A percentile compares a stretch with the other conserved stretches of the same genome.
These are phyloP conservation scores for Diadophis punctatus DNA, from an alignment of 2,113 vertebrate species.

Conservation along the genomic window DNA sequence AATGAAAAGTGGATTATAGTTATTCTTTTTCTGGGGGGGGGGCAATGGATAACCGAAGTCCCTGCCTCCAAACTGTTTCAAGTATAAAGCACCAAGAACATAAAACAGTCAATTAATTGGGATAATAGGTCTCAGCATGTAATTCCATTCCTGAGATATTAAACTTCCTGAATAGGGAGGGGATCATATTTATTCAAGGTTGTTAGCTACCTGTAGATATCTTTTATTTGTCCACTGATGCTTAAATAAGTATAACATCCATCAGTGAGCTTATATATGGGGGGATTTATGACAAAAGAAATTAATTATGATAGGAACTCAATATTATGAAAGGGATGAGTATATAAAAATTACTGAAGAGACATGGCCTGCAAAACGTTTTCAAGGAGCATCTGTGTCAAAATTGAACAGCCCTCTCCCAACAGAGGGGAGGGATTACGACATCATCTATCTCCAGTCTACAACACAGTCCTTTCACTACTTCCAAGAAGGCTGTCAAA, in stretches of 20 bases:
- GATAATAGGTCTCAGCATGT: conserved; percentile 83
- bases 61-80: conserved; percentile 71
- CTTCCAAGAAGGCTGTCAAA: too few species aligned
- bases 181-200: conserved; percentile 80
- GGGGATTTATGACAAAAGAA: conserved; percentile 75
- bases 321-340: conserved; percentile 74
- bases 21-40: conserved; percentile 55
- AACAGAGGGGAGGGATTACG: too few species aligned
- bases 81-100: conserved; percentile 76
- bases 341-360: conserved; percentile 72
- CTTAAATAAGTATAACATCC: conserved; percentile 73
- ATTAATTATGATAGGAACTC: conserved; percentile 67
- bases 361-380: conserved; percentile 57
- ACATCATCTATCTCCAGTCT: too few species aligned
- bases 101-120: conserved; percentile 88
- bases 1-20: conserved; percentile 71
- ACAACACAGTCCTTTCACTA: too few species aligned
- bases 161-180: conserved; percentile 68
- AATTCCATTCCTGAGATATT: conserved; percentile 83
- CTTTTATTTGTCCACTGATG: conserved; percentile 79
- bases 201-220: conserved; percentile 83
- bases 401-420: too few species aligned
- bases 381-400: conserved; percentile 4
- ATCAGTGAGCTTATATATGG: conserved; percentile 71
- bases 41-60: conserved; percentile 68